phyloP scores from a whole-genome alignment of 1,140 invertebrate genomes.

The Dinoponera quadriceps region DNA sequence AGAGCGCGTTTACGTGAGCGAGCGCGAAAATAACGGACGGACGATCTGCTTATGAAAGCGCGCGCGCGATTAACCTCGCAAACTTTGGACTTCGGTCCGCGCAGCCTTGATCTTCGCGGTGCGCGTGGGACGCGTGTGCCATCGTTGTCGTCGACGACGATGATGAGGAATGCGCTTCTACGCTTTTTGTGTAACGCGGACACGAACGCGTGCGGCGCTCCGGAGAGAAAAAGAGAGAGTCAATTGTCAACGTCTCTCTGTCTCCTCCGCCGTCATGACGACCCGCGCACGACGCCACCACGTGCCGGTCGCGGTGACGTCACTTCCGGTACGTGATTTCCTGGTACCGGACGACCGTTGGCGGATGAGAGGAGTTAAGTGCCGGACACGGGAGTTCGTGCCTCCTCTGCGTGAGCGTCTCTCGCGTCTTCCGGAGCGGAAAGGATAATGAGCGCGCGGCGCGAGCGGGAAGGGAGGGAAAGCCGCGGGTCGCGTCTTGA shows the following conservation, averaged over 20 bases:
- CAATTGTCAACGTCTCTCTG: not conserved
- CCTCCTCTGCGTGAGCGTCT: constrained; percentile 36
- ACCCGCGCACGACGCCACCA: constrained; percentile 51
- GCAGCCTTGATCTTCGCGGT: constrained; percentile 56
- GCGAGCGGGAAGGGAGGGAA: not conserved
- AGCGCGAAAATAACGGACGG: not conserved
- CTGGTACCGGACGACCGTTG: constrained; percentile 75
- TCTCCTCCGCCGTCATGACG: constrained; percentile 32
- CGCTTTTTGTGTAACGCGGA: constrained; percentile 15
- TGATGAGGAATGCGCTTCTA: constrained; percentile 21
- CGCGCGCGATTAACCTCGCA: constrained; percentile 37
- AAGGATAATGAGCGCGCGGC: constrained; percentile 48
- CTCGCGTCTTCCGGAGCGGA: constrained; percentile 56
- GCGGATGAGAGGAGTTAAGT: constrained; percentile 76
- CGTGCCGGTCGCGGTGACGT: constrained; percentile 71
- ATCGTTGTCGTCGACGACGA: not conserved
- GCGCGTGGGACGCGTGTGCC: constrained; percentile 49
- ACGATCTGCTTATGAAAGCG: constrained; percentile 7
- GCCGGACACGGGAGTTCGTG: constrained; percentile 66
- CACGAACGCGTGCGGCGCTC: not conserved
- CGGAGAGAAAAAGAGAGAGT: too few species aligned
- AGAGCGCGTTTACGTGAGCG: constrained; percentile 16
- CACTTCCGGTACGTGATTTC: constrained; percentile 76
- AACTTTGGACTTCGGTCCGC: constrained; percentile 51
- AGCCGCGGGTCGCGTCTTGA: not conserved